Base-by-base conservation (phyloP, 1,140 invertebrate genomes). In the Episyrphus balteatus region DNA sequence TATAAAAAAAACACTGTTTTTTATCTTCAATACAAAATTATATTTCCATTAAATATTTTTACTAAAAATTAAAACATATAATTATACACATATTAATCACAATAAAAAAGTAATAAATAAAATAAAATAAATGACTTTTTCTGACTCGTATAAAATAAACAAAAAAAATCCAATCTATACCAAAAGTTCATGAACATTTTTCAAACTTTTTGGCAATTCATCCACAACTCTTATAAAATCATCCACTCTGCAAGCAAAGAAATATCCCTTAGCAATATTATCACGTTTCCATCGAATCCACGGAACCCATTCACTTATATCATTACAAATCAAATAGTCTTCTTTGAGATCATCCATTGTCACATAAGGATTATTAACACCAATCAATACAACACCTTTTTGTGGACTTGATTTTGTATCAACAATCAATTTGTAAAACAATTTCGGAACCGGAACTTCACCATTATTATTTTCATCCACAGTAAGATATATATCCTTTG, bases 181-280 rank as follows among this genome's bases (percentile, higher is more conserved):
- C 19, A 51, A 17, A 30, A 48, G 18, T 15, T 48, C 50, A 8
- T 19, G 14, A 11, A 51, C 42, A 39, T 38, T 32, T n/a, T 33
- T 32, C 6, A 64, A 36, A 12, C 44, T 33, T 13, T 36, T 40
- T 37, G 63, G 58, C 48, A 66, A 44, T 31, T 71, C 62, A 0
- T 57, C 62, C n/a, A 83, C 70, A 2, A 56, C 57, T 43, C 58
- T 66, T 42, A 75, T 69, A 52, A 84, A 74, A 42, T 81, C 75
- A n/a, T 70, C 55, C 14, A 83, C 69, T 2, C 66, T 65, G 58
- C 82, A 85, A 41, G 77, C 81, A 61, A 83, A 83, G 17, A 73
- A 74, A 56, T 78, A 77, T 0, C 82, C 83, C 10, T 69, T 51
- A 6, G 56, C 58, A 30, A 77, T 68, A 51, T 75, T 68, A 26